Evolutionary conservation across 2,113 vertebrate genomes (phyloP), one percentile per base, ranked within the genome.

Genomic region (Melanostigma gelatinosum): DNA sequence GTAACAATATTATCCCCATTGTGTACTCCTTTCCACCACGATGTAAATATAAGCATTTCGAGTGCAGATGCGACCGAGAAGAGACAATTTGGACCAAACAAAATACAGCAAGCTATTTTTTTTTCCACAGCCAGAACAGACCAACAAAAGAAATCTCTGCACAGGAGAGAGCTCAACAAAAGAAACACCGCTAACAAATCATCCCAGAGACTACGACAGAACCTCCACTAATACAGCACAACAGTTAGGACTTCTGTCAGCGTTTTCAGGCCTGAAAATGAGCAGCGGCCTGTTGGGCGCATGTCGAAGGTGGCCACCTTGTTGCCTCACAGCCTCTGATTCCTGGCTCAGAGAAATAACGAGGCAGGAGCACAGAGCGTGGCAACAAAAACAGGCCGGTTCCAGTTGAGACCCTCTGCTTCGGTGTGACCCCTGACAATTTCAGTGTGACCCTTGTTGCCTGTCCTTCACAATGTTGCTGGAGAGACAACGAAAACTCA

Each of bases 391-490:
- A 74, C 77, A 79, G 57, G 50, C 40, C 86, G 36, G 73, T 69
- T 84, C 70, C 79, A 74, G 82, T 72, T 65, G 75, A 83, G 80
- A 77, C 89, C 84, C 83, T 72, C 65, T 62, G 70, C 79, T 76
- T 64, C 66, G 42, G n/a, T 18, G 38, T 81, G 72, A 89, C 85
- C 86, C 80, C 72, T 88, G 79, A 82, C 83, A 85, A 91, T 86
- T 77, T 87, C 69, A 60, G 54, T n/a, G 27, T 67, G 77, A 87
- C 90, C 87, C 88, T 74, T 90, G 83, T 85, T 83, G 69, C 63
- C 82, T 75, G 90, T 88, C 93, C 88, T 63, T 92, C 85, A 92
- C 73, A 87, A 69, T 38, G 62, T 64, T 73, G 36, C 58, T 29
- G 38, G 15, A 80, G 65, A 84, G 44, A 55, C 32, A 75, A 54